phyloP scores from a whole-genome alignment of 2,888 invertebrate genomes.

The Physocephala rufipes region DNA sequence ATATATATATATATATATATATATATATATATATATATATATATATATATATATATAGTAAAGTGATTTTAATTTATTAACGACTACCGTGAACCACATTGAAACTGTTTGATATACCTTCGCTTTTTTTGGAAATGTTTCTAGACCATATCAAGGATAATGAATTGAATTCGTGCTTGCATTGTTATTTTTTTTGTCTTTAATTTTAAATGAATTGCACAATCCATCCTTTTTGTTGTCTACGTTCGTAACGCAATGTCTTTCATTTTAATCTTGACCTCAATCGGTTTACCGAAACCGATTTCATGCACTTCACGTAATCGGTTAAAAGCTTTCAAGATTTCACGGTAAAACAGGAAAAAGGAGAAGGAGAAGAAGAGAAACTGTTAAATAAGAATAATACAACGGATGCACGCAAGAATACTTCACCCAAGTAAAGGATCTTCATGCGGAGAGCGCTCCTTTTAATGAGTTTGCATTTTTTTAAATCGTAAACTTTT shows the following conservation, averaged over 20 bases:
- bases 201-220: neutral
- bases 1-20: no score
- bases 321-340: conserved; percentile 3
- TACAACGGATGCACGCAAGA: conserved; percentile 6
- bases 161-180: neutral
- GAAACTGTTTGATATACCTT: no score
- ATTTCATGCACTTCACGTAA: neutral
- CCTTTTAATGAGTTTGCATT: neutral
- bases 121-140: no score
- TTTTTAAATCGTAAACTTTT: conserved; percentile 9
- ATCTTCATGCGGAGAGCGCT: neutral
- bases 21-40: no score
- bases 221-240: conserved; percentile 1
- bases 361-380: neutral
- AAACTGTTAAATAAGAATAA: neutral
- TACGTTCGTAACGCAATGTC: neutral
- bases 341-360: neutral
- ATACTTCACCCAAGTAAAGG: neutral
- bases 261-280: conserved; percentile 29
- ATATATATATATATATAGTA: no score
- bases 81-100: no score
- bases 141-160: no score
- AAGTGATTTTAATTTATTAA: no score
- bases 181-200: neutral
- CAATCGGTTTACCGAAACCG: neutral